A percentile compares a stretch with the other conserved stretches of the same genome.
phyloP scores from a whole-genome alignment of 2,888 invertebrate species.

The Eristalis tenax region DNA sequence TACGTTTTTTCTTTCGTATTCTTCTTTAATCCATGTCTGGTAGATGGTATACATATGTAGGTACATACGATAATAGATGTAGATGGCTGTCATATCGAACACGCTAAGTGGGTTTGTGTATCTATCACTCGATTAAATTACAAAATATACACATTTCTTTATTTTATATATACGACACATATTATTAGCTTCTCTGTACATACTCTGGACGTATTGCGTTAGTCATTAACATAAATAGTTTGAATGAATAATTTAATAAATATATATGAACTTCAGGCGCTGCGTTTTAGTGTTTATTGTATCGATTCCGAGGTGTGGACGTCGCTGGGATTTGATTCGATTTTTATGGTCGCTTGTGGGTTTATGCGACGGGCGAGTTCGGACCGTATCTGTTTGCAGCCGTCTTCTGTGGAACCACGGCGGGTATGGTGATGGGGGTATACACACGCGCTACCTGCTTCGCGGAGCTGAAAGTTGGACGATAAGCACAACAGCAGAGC shows the following conservation, averaged over 20 bases:
- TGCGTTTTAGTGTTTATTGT: neutral
- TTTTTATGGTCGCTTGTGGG: too few species aligned
- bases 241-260: slow-evolving; percentile 38
- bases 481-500: too few species aligned
- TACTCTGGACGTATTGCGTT: slow-evolving; percentile 35
- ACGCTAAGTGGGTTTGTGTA: neutral
- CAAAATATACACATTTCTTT: neutral
- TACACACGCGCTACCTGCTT: too few species aligned
- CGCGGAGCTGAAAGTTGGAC: too few species aligned
- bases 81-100: neutral
- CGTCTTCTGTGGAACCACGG: too few species aligned
- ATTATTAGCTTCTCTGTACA: slow-evolving; percentile 53
- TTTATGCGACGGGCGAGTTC: too few species aligned
- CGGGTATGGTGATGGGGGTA: too few species aligned
- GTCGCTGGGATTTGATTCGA: too few species aligned
- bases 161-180: slow-evolving; percentile 1
- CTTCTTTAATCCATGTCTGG: neutral
- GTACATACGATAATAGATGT: neutral
- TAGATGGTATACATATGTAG: neutral
- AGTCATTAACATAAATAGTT: slow-evolving; percentile 43
- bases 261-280: slow-evolving; percentile 16
- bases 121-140: neutral
- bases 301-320: neutral
- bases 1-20: neutral
- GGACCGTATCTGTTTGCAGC: too few species aligned